These are phyloP conservation scores for Ancistrus triradiatus DNA, from an alignment of 2,113 vertebrate genomes.

Conservation along the genomic window DNA sequence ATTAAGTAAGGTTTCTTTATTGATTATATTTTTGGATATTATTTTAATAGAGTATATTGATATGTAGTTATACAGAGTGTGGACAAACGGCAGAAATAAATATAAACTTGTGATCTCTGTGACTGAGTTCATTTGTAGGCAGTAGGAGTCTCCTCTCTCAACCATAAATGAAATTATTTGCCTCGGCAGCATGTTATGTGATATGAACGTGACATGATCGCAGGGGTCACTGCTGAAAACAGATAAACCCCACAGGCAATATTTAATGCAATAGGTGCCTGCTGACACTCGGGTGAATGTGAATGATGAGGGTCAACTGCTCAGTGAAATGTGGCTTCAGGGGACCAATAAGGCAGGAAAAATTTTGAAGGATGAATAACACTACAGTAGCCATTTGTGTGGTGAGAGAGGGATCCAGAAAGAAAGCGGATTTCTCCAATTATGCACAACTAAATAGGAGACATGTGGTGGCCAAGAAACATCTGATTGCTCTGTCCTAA, in stretches of 20 bases:
- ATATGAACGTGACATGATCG: slow-evolving; percentile 1
- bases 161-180: slow-evolving; percentile 14
- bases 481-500: not conserved
- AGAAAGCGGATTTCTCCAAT: slow-evolving; percentile 38
- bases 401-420: not conserved
- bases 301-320: slow-evolving; percentile 42
- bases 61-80: not conserved
- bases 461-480: slow-evolving; percentile 2
- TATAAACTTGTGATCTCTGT: not conserved
- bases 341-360: slow-evolving; percentile 37
- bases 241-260: slow-evolving; percentile 18
- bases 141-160: not conserved
- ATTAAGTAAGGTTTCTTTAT: too few species aligned
- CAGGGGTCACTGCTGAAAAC: slow-evolving; percentile 14
- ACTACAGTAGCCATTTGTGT: slow-evolving; percentile 22
- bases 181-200: slow-evolving; percentile 9
- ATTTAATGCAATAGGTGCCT: slow-evolving; percentile 21
- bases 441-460: slow-evolving; percentile 27
- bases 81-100: slow-evolving; percentile 13
- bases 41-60: not conserved
- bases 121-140: slow-evolving; percentile 8
- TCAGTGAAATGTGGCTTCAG: slow-evolving; percentile 32
- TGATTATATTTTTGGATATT: not conserved
- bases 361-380: slow-evolving; percentile 34
- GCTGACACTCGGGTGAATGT: slow-evolving; percentile 42